These are phyloP conservation scores for Dryoscopus gambensis DNA, from an alignment of 2,113 vertebrate genomes.

Conservation along the genomic window DNA sequence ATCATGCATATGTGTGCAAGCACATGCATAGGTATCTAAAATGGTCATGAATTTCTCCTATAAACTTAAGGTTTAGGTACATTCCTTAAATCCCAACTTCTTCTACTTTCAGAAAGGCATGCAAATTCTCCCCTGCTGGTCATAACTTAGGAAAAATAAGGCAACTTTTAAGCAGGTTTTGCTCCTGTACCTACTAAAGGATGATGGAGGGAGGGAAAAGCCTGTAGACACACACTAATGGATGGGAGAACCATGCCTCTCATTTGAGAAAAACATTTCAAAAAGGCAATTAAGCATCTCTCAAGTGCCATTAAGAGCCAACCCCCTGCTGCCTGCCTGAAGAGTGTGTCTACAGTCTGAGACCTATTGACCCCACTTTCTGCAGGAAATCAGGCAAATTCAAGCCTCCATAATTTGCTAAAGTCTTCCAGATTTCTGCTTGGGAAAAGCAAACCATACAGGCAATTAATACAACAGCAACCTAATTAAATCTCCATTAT, in stretches of 20 bases:
- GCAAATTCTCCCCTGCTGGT: not conserved
- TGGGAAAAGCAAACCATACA: conserved; percentile 65
- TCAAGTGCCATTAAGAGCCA: conserved; percentile 75
- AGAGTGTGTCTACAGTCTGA: conserved; percentile 81
- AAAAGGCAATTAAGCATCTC: conserved; percentile 74
- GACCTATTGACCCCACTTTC: conserved; percentile 82
- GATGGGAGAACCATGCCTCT: conserved; percentile 54
- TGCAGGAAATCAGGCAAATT: conserved; percentile 79
- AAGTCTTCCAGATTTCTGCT: conserved; percentile 71
- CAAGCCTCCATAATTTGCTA: conserved; percentile 76
- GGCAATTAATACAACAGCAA: conserved; percentile 68
- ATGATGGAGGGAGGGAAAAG: not conserved
- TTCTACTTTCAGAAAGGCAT: not conserved
- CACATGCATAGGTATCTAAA: not conserved
- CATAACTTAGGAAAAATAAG: not conserved
- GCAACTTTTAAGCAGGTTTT: not conserved
- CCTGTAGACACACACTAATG: conserved; percentile 13
- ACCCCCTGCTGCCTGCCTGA: conserved; percentile 77
- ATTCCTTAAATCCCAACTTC: not conserved
- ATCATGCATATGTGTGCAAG: not conserved
- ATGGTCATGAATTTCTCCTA: not conserved
- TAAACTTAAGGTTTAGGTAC: not conserved
- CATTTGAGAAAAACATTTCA: conserved; percentile 65
- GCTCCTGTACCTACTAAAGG: not conserved
- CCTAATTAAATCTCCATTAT: conserved; percentile 66